A percentile compares a stretch with the other conserved stretches of the same genome.
Conservation (phyloP, 2,888 invertebrate genomes). For the Drosophila kanekoi region DNA sequence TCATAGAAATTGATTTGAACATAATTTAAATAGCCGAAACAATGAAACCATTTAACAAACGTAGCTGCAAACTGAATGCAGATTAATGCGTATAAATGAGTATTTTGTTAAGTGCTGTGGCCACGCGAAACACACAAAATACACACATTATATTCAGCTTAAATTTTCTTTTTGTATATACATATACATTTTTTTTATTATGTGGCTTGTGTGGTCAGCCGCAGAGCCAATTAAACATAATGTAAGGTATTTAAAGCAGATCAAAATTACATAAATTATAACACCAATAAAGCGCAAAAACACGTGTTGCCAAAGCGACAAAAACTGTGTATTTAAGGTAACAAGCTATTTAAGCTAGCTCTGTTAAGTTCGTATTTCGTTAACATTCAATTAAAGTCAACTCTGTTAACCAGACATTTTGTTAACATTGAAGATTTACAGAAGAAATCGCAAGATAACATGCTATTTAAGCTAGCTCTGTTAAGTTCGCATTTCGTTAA, state of each 20-base stretch:
- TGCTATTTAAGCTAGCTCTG: not conserved
- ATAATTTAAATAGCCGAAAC: not conserved
- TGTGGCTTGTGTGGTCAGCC: conserved; percentile 26
- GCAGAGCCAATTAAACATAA: conserved; percentile 14
- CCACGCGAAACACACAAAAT: not conserved
- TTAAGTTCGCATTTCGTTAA: not conserved
- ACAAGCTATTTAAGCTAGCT: not conserved
- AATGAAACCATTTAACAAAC: conserved; percentile 3
- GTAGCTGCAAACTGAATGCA: not conserved
- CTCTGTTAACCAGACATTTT: not conserved
- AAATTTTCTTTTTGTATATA: not conserved
- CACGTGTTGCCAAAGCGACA: not conserved
- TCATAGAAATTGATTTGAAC: not conserved
- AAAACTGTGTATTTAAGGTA: not conserved
- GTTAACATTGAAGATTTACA: not conserved
- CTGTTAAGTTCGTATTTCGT: not conserved
- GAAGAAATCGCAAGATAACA: not conserved
- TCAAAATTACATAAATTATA: conserved; percentile 5
- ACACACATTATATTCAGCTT: not conserved
- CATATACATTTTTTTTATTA: not conserved
- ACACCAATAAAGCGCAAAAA: conserved; percentile 4
- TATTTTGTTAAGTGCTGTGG: conserved; percentile 13
- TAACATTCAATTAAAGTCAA: not conserved
- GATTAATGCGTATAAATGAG: conserved; percentile 1
- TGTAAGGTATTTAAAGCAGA: conserved; percentile 13